Percentiles rank a stretch among this genome's conserved stretches.
phyloP scores from a whole-genome alignment of 2,113 vertebrate species.

The Meleagris gallopavo region DNA sequence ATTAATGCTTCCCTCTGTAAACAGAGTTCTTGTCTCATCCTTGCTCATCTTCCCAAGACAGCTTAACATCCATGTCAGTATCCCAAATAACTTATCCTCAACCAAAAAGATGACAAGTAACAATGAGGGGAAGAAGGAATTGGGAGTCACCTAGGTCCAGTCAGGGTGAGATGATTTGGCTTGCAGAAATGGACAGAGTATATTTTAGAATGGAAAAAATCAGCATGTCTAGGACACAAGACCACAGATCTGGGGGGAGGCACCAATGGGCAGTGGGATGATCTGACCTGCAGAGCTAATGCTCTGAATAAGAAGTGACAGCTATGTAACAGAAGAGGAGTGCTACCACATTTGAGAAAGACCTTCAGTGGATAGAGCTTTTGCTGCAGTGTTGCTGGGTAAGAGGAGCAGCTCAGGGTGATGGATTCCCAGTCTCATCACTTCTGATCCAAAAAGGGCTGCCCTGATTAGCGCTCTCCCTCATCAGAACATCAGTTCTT shows the following conservation, averaged over 20 bases:
- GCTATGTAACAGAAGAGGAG: not conserved
- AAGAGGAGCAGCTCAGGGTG: not conserved
- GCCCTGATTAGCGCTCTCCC: not conserved
- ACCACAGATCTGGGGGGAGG: not conserved
- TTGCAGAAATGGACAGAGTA: not conserved
- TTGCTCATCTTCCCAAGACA: not conserved
- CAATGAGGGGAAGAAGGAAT: not conserved
- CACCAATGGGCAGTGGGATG: not conserved
- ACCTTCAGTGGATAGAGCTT: not conserved
- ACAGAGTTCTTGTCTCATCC: not conserved
- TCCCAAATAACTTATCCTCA: not conserved
- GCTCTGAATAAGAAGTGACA: not conserved
- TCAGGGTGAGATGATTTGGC: not conserved
- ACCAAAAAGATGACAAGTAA: not conserved
- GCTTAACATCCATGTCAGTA: not conserved
- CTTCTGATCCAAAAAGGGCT: not conserved
- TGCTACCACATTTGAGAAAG: not conserved
- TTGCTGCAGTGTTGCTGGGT: not conserved
- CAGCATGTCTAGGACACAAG: not conserved
- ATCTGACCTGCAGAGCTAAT: not conserved
- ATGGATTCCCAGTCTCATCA: not conserved
- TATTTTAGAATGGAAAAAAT: not conserved
- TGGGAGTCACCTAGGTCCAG: not conserved
- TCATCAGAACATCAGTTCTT: not conserved
- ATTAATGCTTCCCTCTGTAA: not conserved